Base-by-base conservation (phyloP, 2,888 invertebrate species). In the Ichneumoninae sp. region DNA sequence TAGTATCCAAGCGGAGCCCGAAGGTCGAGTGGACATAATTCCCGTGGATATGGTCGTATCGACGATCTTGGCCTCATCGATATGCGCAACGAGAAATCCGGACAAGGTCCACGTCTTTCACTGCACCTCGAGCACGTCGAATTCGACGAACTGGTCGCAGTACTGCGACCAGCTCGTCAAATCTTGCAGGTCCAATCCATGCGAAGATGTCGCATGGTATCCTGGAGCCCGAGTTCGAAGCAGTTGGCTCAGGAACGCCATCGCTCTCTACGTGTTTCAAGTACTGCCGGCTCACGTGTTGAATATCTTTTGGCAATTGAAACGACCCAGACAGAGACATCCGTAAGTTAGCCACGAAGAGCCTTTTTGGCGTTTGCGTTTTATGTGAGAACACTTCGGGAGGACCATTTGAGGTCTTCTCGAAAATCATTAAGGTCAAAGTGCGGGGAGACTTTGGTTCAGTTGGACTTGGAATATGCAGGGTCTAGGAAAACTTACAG, bases 141-240 rank as follows among this genome's bases (percentile, higher is more conserved):
- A 96, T 89, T 95, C 95, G 0, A 93, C 96, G 73, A 94, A 94
- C 3, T 96, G 96, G 96, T 94, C 89, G 3, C 88, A 95, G 66
- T 95, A 96, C 87, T 95, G 95, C 90, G 89, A 92, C 85, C 93
- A 93, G 83, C 92, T 94, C 1, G 92, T 94, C 40, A 92, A 92
- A 68, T 92, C 93, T n/a, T 92, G 94, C 65, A 91, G 92, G 73
- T 92, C 93, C 87, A 94, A 95, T 88, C 95, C 95, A 1, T 93
- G 95, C 88, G 94, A 94, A 75, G 92, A 94, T 63, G 94, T 95
- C 8, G 85, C 94, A 94, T 93, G 94, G 95, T 91, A 92, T 80
- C 94, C 94, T 0, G 89, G 89, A 26, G 92, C 93, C n/a, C 91
- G 90, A 47, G 92, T 93, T 50, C 91, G 94, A 50, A 89, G 88